Conservation (phyloP, 2,797 vertebrate genomes). For the Lagodon rhomboides region DNA sequence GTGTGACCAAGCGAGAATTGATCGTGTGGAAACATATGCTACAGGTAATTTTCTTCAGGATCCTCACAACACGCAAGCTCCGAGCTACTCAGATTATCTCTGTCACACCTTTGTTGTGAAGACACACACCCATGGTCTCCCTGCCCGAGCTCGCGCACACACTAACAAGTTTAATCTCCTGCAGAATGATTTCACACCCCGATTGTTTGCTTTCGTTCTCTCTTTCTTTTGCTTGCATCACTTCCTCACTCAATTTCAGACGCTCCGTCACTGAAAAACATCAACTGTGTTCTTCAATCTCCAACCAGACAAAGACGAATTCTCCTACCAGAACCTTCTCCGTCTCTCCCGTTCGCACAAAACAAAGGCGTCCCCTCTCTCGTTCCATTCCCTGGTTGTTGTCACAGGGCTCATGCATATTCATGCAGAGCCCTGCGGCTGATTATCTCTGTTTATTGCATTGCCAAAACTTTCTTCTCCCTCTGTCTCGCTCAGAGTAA, state of each 20-base stretch:
- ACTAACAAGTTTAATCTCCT: constrained; percentile 39
- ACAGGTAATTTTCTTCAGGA: constrained; percentile 10
- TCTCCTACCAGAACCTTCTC: constrained; percentile 20
- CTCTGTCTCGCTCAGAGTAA: background rate
- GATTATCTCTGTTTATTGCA: constrained; percentile 51
- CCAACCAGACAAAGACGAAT: constrained; percentile 32
- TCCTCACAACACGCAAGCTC: background rate
- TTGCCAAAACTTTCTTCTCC: constrained; percentile 46
- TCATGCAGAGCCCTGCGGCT: constrained; percentile 46
- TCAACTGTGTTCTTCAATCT: constrained; percentile 25
- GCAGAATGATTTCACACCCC: constrained; percentile 47
- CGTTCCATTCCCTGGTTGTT: constrained; percentile 29
- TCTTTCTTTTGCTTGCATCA: constrained; percentile 62
- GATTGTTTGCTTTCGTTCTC: constrained; percentile 49
- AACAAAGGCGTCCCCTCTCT: constrained; percentile 8
- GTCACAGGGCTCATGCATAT: constrained; percentile 57
- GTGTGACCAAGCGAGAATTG: background rate
- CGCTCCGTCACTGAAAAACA: constrained; percentile 36
- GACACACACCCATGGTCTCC: constrained; percentile 1
- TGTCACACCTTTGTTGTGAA: constrained; percentile 39
- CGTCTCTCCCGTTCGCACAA: background rate
- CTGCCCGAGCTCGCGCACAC: constrained; percentile 4
- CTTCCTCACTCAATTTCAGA: constrained; percentile 48
- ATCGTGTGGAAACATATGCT: background rate
- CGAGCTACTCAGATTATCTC: constrained; percentile 11